Base-by-base conservation (phyloP, 1,140 invertebrate species). In the Trissolcus basalis region DNA sequence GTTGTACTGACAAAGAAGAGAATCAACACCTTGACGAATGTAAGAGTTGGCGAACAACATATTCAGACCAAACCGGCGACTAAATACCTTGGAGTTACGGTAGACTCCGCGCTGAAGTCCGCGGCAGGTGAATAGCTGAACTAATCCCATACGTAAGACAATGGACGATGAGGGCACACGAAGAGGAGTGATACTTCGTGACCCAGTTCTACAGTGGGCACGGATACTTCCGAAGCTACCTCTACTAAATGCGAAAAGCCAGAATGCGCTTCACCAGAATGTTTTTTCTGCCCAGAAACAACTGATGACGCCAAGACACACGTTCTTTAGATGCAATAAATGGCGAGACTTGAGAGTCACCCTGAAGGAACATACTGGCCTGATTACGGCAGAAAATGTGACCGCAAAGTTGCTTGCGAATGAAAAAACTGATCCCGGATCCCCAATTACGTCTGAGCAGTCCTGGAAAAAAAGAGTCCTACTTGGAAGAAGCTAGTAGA, bases 301-400 rank as follows among this genome's bases (percentile, higher is more conserved):
- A 43, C 7, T 5, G 49, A 65, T 27, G 61, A 65, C n/a, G 61
- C n/a, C 39, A 10, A 10, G 44, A 14, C 61, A 65, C 14, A 54
- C 61, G 1, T 65, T 65, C 14, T 72, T 72, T 16, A 27, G 13
- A 10, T 71, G 58, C 35, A 8, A 55, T 0, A 59, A 27, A n/a
- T 61, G 68, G 58, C 0, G 7, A 45, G 14, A 12, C 15, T 19
- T 47, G 16, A 44, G 58, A 51, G 14, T 10, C n/a, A 45, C 11
- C 35, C 47, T 68, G 35, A 36, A 50, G 12, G 6, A n/a, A 43
- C 3, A 6, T n/a, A n/a, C 11, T 4, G 11, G 39, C 39, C 39
- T 9, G 6, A n/a, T 43, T 43, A 43, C 3, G 6, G 39, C 39
- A 43, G 39, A 43, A 43, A 43, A 43, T n/a, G 12, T 43, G 6